Base-by-base conservation (phyloP, 1,140 invertebrate species). In the Drosophila varians region DNA sequence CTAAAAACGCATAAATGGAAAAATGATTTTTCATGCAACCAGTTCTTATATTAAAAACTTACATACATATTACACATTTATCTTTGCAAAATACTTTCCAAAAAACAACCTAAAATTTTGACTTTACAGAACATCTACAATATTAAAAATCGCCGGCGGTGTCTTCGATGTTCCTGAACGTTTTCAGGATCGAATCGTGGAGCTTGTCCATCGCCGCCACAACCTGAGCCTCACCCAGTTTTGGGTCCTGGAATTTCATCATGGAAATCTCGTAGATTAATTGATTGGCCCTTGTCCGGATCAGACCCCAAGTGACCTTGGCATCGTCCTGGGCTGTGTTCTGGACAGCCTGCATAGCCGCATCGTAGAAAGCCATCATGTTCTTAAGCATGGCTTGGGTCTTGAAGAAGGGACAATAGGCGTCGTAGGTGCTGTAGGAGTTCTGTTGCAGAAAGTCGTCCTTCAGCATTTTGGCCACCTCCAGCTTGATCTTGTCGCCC, bases 381-480 rank as follows among this genome's bases (percentile, higher is more conserved):
- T 87, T 88, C 4, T 42, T 62, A 0, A 90, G 51, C 89, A 90
- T 90, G 21, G 72, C 74, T n/a, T 77, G 74, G 0, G 89, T 90
- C 57, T 90, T 90, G 57, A 84, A 90, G 64, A 90, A 90, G 7
- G 89, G 89, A 14, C 89, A 90, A 47, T 25, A 87, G 31, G 64
- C 66, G 25, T 90, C 89, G 47, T 90, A 90, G 2, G 8, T 1
- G 1, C 75, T 80, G 46, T 90, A 90, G 3, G 89, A 90, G 54
- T 90, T 90, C 47, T 90, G 89, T 31, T 90, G 89, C 34, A 90
- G 56, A 12, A 90, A 90, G 40, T 90, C 89, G 14, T 90, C 89
- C 64, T 90, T 90, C 9, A 90, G 49, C 60, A 90, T 72, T 31
- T 79, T 74, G 18, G 89, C 89, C 28, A 84, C 82, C 68, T 90